phyloP scores from a whole-genome alignment of 2,797 vertebrate genomes.

The Lepilemur septentrionalis region DNA sequence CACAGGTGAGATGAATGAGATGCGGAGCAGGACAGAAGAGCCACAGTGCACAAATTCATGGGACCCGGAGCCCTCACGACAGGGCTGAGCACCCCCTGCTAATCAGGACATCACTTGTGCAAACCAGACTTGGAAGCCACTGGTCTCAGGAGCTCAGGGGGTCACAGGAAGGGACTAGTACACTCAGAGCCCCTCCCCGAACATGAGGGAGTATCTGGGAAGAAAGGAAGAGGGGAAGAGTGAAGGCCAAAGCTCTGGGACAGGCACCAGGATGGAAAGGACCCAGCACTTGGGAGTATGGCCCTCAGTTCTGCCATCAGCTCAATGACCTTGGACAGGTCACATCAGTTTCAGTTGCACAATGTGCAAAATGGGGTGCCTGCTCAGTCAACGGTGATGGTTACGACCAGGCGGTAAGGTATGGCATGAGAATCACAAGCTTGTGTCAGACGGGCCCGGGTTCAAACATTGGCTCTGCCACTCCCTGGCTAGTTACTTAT shows the following conservation, averaged over 20 bases:
- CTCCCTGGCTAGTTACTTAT: neutral
- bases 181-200: neutral
- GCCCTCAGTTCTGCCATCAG: neutral
- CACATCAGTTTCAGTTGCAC: neutral
- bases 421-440: neutral
- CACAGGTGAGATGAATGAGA: neutral
- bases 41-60: neutral
- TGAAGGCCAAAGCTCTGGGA: too few relatives aligned
- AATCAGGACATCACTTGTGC: neutral
- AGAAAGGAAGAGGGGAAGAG: neutral
- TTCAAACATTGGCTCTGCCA: neutral
- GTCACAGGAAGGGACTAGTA: accelerated
- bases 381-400: accelerated
- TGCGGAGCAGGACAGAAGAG: neutral
- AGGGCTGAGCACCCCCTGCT: neutral
- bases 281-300: accelerated
- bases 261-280: neutral
- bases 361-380: neutral
- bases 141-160: neutral
- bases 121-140: neutral
- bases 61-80: accelerated
- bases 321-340: neutral
- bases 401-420: neutral
- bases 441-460: neutral
- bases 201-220: neutral